phyloP scores from a whole-genome alignment of 2,113 vertebrate genomes.

The Verasper variegatus region DNA sequence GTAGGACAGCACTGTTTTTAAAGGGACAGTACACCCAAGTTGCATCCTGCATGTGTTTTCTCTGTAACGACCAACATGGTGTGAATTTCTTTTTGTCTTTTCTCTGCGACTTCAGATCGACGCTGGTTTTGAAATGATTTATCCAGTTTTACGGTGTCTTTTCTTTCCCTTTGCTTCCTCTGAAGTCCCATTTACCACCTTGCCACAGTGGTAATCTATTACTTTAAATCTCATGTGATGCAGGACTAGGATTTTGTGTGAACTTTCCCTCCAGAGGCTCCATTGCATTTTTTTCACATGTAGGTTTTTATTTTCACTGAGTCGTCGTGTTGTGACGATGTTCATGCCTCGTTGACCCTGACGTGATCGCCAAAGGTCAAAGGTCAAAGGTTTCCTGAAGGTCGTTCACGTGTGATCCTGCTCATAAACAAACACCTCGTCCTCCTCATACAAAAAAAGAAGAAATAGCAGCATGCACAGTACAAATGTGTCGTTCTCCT shows the following conservation, averaged over 20 bases:
- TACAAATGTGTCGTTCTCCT: slow-evolving; percentile 71
- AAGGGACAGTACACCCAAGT: slow-evolving; percentile 55
- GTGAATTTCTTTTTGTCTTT: slow-evolving; percentile 23
- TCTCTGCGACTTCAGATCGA: background rate
- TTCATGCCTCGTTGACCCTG: slow-evolving; percentile 19
- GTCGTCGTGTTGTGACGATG: slow-evolving; percentile 30
- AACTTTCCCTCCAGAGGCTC: slow-evolving; percentile 27
- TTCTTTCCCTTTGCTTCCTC: background rate
- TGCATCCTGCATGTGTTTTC: slow-evolving; percentile 60
- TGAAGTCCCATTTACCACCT: slow-evolving; percentile 2
- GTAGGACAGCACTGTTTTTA: slow-evolving; percentile 46
- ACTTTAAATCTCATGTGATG: slow-evolving; percentile 4
- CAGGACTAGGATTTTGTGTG: slow-evolving; percentile 35
- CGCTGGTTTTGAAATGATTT: slow-evolving; percentile 13
- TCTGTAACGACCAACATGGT: slow-evolving; percentile 53
- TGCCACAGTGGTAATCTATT: slow-evolving; percentile 21
- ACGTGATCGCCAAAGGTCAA: slow-evolving; percentile 41
- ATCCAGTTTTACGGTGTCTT: background rate
- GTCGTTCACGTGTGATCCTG: slow-evolving; percentile 24
- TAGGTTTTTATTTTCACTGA: slow-evolving; percentile 22
- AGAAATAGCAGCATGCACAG: slow-evolving; percentile 74
- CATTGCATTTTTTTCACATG: background rate
- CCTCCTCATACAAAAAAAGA: slow-evolving; percentile 17
- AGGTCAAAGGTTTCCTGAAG: slow-evolving; percentile 44
- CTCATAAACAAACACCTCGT: background rate